Base-by-base conservation (phyloP, 1,140 invertebrate genomes). In the Heterodera carotae region DNA sequence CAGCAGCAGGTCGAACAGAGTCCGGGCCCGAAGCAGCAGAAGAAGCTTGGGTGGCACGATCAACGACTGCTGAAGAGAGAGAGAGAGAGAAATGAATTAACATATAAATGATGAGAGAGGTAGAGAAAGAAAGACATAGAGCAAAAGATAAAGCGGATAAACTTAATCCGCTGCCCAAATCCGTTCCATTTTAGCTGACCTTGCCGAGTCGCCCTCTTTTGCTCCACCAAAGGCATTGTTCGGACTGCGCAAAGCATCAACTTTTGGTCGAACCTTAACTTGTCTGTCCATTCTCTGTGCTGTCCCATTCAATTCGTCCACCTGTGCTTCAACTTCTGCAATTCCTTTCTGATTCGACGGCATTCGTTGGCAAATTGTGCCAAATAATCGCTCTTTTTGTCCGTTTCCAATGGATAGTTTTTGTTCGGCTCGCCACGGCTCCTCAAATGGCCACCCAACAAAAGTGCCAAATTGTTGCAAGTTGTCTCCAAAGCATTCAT, bases 401-500 rank as follows among this genome's bases (percentile, higher is more conserved):
- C 12, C 33, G 15, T n/a, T 66, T 48, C 27, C 31, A 39, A 18
- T 33, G 43, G 3, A 15, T 22, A 39, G 2, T 1, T 39, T 31
- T 31, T 71, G 56, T 15, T 10, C 56, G 12, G 4, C 22, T 48
- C 69, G 43, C 43, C 27, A 56, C 56, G 33, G 69, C 29, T n/a
- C n/a, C n/a, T 27, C 43, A 53, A 48, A 62, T 59, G 34, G n/a
- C 22, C 68, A n/a, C 69, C 71, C 43, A 76, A 77, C n/a, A 68
- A 64, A 31, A 64, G 43, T 64, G 76, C n/a, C 79, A 81, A 67
- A 48, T 66, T 77, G 48, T 81, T 70, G 33, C 80, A 82, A 18
- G 66, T 73, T 10, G 80, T 78, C 53, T 81, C 80, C 59, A 81
- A 62, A 10, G 80, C 66, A 62, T 81, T 77, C 66, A 81, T 76